Conservation (phyloP, 2,888 invertebrate genomes). For the Synergus laeviventris region DNA sequence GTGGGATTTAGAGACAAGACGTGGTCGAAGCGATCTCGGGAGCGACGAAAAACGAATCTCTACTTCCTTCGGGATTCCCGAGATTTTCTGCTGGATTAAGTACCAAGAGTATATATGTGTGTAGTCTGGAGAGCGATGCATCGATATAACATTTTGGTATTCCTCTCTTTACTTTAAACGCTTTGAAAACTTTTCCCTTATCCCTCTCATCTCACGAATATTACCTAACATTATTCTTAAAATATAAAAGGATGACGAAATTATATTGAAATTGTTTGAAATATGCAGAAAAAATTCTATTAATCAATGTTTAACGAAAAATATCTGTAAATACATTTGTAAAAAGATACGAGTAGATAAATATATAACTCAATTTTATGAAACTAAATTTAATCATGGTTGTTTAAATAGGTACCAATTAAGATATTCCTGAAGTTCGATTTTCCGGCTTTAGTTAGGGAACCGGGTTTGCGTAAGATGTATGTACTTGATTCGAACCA, state of each 20-base stretch:
- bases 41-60: slow-evolving; percentile 11
- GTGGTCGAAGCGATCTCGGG: slow-evolving; percentile 1
- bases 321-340: background rate
- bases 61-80: background rate
- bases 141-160: background rate
- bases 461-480: background rate
- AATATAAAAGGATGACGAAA: background rate
- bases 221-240: too few species aligned
- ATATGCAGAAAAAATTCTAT: background rate
- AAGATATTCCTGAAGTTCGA: slow-evolving; percentile 14
- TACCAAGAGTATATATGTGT: too few species aligned
- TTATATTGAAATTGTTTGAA: background rate
- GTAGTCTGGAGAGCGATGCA: background rate
- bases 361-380: background rate
- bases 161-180: background rate
- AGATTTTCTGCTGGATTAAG: slow-evolving; percentile 11
- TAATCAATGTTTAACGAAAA: background rate
- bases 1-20: slow-evolving; percentile 20
- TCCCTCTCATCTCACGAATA: background rate
- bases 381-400: background rate
- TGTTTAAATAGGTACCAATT: slow-evolving; percentile 16
- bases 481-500: slow-evolving; percentile 2
- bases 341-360: background rate
- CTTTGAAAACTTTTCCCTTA: background rate
- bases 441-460: slow-evolving; percentile 16